Percentiles rank a stretch among this genome's conserved stretches.
phyloP scores from a whole-genome alignment of 2,113 vertebrate genomes.

The Morphnarchus princeps region DNA sequence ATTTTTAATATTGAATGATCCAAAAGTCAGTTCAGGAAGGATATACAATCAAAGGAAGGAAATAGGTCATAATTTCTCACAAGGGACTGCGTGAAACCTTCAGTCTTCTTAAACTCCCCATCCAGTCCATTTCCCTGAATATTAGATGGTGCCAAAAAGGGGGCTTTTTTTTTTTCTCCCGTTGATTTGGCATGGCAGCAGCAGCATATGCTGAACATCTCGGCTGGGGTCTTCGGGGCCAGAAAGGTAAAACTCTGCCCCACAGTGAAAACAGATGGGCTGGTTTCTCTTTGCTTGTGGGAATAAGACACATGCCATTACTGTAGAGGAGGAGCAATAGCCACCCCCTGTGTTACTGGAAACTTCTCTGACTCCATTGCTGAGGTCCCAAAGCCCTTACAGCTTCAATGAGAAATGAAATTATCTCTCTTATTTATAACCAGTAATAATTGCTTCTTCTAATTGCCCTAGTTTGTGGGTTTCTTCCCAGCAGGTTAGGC shows the following conservation, averaged over 20 bases:
- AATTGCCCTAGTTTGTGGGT: conserved; percentile 33
- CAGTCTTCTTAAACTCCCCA: not conserved
- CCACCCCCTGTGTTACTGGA: not conserved
- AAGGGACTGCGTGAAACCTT: conserved; percentile 24
- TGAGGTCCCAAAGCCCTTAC: conserved; percentile 41
- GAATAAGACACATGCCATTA: not conserved
- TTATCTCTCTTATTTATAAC: conserved; percentile 38
- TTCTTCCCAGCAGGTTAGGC: conserved; percentile 27
- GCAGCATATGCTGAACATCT: not conserved
- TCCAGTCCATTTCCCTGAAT: not conserved
- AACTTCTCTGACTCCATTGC: not conserved
- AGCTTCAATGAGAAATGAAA: conserved; percentile 46
- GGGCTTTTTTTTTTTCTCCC: not conserved
- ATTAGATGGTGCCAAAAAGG: not conserved
- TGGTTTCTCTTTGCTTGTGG: not conserved
- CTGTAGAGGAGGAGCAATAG: not conserved
- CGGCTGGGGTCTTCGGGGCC: not conserved
- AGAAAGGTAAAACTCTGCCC: conserved; percentile 1
- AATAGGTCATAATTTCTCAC: conserved; percentile 55
- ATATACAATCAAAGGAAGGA: conserved; percentile 53
- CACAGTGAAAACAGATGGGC: not conserved
- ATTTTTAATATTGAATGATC: conserved; percentile 62
- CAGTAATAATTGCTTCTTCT: conserved; percentile 22
- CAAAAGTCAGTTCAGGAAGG: conserved; percentile 47
- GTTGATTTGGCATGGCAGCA: not conserved